Percentiles rank a stretch among this genome's conserved stretches.
Conservation (phyloP, 2,888 invertebrate species). For the Drosophila kuntzei region DNA sequence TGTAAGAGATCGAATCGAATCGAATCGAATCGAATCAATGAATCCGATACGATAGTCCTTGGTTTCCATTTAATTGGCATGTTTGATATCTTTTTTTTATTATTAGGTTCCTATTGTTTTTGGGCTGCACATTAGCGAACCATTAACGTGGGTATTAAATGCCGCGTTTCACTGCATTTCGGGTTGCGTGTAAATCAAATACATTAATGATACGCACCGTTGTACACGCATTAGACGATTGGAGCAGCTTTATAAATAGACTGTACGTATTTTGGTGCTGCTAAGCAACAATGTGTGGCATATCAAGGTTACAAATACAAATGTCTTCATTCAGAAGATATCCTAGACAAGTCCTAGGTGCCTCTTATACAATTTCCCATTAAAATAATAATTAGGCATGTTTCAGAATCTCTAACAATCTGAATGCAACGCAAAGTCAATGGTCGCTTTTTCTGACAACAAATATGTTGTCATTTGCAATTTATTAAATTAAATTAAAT, state of each 20-base stretch:
- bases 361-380: neutral
- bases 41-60: constrained; percentile 21
- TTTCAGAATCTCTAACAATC: neutral
- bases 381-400: neutral
- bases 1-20: neutral
- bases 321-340: neutral
- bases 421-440: no score
- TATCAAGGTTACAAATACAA: neutral
- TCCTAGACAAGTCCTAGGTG: constrained; percentile 5
- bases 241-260: constrained; percentile 18
- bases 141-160: constrained; percentile 23
- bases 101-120: constrained; percentile 15
- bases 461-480: no score
- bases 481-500: no score
- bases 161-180: constrained; percentile 14
- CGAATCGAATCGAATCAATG: constrained; percentile 5
- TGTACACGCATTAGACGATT: constrained; percentile 36
- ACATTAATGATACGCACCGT: constrained; percentile 62
- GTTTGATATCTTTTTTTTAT: constrained; percentile 16
- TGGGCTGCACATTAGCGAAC: constrained; percentile 21
- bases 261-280: constrained; percentile 21
- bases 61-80: constrained; percentile 34
- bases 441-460: no score
- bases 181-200: constrained; percentile 31
- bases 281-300: constrained; percentile 40